A percentile compares a stretch with the other conserved stretches of the same genome.
Evolutionary conservation across 2,888 invertebrate genomes (phyloP).

Genomic region (Apodemia duryi): DNA sequence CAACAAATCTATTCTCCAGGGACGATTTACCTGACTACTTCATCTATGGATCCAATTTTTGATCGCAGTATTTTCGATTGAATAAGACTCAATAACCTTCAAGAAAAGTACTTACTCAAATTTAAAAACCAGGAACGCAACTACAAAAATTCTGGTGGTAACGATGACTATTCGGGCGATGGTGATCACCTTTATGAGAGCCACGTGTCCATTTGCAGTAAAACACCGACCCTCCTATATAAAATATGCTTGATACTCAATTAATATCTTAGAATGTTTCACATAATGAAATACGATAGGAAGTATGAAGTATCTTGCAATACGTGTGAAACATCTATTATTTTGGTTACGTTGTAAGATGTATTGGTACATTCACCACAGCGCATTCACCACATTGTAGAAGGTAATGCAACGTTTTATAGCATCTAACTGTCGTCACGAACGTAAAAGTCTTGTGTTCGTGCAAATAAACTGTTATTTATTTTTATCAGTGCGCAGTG

Average conservation of each 20-base stretch:
- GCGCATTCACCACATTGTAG: constrained; percentile 12
- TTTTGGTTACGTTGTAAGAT: constrained; percentile 1
- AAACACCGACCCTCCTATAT: too few species aligned
- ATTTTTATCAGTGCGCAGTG: constrained; percentile 48
- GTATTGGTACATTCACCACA: constrained; percentile 15
- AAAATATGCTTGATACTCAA: not conserved
- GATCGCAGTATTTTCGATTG: too few species aligned
- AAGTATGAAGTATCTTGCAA: constrained; percentile 3
- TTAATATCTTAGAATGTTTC: not conserved
- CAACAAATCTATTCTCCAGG: too few species aligned
- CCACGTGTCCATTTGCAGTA: not conserved
- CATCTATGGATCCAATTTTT: too few species aligned
- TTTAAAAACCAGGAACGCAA: too few species aligned
- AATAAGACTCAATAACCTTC: too few species aligned
- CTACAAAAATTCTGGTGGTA: too few species aligned
- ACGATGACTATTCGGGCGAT: too few species aligned
- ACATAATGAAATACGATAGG: not conserved
- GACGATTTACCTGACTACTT: too few species aligned
- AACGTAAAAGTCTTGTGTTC: constrained; percentile 18
- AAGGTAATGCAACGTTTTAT: constrained; percentile 19
- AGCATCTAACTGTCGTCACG: constrained; percentile 15
- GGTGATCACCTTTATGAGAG: too few species aligned
- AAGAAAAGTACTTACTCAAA: too few species aligned
- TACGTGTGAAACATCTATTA: constrained; percentile 12
- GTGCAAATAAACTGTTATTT: constrained; percentile 47